Base-by-base conservation (phyloP, 2,113 vertebrate species). In the Corvus moneduloides region DNA sequence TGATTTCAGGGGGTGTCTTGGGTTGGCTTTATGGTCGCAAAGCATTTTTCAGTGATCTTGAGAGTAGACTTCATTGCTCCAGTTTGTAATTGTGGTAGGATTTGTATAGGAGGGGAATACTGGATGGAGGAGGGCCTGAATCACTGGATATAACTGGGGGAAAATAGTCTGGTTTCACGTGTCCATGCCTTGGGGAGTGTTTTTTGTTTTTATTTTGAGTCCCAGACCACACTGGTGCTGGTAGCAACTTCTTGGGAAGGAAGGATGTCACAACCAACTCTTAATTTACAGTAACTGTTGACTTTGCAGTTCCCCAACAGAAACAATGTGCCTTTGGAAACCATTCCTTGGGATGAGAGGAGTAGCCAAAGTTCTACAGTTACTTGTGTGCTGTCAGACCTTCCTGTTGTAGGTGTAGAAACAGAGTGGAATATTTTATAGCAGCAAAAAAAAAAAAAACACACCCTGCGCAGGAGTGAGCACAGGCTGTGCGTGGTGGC, bases 401-500 rank as follows among this genome's bases (percentile, higher is more conserved):
- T 78, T 81, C 39, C 52, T 59, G 20, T 2, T 64, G 62, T 4
- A 35, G 55, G 10, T 66, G 51, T 3, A 2, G 2, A 15, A 80
- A 48, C 17, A 17, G 35, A 73, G 16, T 3, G 32, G 35, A 44
- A 24, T 43, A 23, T 18, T 81, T 74, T 18, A 18, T 6, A 61
- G 20, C 26, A 39, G 15, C 1, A 15, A 72, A 84, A 37, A 41
- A 2, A 6, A 3, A 84, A 37, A 41, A 2, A n/a, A n/a, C 7
- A 15, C 55, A 15, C 2, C 12, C 18, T 3, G 3, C 4, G 4
- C 35, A 48, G 13, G 21, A 49, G 55, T 14, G 30, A 18, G 6
- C 49, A 7, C 9, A 3, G 39, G 12, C 35, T 32, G 24, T 1
- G 1, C 0, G 1, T 1, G 1, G 4, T 23, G 17, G 21, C 9